Evolutionary conservation across 1,140 invertebrate species (phyloP).

Genomic region (Elysia chlorotica): DNA sequence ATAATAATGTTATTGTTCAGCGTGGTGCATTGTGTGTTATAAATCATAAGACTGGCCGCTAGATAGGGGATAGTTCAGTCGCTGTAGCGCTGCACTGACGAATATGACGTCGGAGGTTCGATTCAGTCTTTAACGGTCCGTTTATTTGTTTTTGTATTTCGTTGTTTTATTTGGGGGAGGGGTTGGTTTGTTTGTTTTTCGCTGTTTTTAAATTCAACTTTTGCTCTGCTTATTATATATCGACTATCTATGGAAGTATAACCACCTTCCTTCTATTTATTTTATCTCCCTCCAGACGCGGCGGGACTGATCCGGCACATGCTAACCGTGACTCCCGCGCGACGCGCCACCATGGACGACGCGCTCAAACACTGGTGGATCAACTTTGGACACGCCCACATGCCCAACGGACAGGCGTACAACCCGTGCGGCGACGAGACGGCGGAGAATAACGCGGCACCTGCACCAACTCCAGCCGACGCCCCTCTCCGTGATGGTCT

Average conservation of each 20-base stretch:
- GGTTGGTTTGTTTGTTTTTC: background rate
- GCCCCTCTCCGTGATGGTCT: too few relatives aligned
- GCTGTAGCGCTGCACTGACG: too few relatives aligned
- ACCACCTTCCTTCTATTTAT: background rate
- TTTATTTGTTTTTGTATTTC: background rate
- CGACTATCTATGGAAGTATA: background rate
- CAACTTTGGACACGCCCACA: constrained; percentile 83
- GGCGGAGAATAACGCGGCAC: too few relatives aligned
- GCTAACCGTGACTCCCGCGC: constrained; percentile 87
- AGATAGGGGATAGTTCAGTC: too few relatives aligned
- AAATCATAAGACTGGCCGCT: too few relatives aligned
- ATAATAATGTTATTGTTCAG: too few relatives aligned
- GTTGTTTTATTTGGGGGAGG: background rate
- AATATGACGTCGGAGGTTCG: too few relatives aligned
- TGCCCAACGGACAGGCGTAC: constrained; percentile 73
- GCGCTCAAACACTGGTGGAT: constrained; percentile 93
- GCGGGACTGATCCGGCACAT: constrained; percentile 93
- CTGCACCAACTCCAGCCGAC: too few relatives aligned
- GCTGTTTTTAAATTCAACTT: background rate
- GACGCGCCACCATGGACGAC: constrained; percentile 89
- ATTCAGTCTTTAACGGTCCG: too few relatives aligned
- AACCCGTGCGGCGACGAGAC: constrained; percentile 1
- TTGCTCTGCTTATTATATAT: background rate
- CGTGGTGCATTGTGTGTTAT: too few relatives aligned
- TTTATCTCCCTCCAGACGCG: constrained; percentile 70